Evolutionary conservation across 2,888 invertebrate species (phyloP).

Genomic region (Anorthoa munda): DNA sequence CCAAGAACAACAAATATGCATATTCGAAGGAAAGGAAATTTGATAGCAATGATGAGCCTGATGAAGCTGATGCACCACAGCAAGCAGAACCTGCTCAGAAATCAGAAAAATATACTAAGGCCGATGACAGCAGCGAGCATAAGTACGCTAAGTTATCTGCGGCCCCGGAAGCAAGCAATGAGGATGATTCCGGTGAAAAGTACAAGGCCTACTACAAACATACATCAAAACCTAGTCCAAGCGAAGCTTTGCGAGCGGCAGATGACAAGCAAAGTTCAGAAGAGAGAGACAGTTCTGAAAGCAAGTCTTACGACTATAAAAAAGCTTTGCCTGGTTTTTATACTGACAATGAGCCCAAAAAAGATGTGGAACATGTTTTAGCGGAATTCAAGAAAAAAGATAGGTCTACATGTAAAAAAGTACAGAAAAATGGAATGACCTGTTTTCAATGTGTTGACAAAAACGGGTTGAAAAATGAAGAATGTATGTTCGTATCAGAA

Average conservation of each 20-base stretch:
- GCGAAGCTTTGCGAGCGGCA: slow-evolving; percentile 82
- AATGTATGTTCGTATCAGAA: slow-evolving; percentile 94
- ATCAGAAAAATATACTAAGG: slow-evolving; percentile 80
- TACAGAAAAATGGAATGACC: slow-evolving; percentile 94
- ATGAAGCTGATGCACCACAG: slow-evolving; percentile 85
- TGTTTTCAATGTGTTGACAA: slow-evolving; percentile 94
- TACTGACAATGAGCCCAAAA: slow-evolving; percentile 90
- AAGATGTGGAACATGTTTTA: slow-evolving; percentile 93
- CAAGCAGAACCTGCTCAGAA: slow-evolving; percentile 81
- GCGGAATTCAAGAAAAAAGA: slow-evolving; percentile 94
- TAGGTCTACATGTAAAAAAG: slow-evolving; percentile 93
- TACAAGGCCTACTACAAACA: slow-evolving; percentile 86
- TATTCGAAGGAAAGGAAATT: slow-evolving; percentile 92
- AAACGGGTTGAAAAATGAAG: slow-evolving; percentile 93
- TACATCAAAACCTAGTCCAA: slow-evolving; percentile 81
- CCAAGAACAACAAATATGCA: slow-evolving; percentile 93
- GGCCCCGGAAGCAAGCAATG: slow-evolving; percentile 74
- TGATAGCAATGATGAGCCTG: slow-evolving; percentile 91
- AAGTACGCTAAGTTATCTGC: slow-evolving; percentile 76
- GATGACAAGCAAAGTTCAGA: slow-evolving; percentile 81
- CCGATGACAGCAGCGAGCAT: slow-evolving; percentile 76
- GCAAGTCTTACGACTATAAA: slow-evolving; percentile 87
- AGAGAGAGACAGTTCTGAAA: slow-evolving; percentile 73
- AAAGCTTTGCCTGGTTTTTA: slow-evolving; percentile 88
- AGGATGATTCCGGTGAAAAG: slow-evolving; percentile 79